Percentiles rank a stretch among this genome's conserved stretches.
phyloP scores from a whole-genome alignment of 2,797 vertebrate species.

The Austrolebias charrua region DNA sequence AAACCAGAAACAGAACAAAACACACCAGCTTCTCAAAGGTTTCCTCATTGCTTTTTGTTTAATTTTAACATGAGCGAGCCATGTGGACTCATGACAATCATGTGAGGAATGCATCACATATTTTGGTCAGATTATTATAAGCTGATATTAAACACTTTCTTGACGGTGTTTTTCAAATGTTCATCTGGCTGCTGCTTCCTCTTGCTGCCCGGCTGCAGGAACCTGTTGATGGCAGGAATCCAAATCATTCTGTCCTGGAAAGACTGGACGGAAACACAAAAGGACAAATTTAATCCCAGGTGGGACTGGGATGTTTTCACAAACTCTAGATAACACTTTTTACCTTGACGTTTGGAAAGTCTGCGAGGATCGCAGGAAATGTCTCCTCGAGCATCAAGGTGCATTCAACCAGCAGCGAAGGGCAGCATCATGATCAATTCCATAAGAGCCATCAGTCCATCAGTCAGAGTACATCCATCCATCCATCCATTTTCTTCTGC shows the following conservation, averaged over 20 bases:
- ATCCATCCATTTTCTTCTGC: no score
- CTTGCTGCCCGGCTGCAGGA: constrained; percentile 86
- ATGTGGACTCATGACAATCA: not conserved
- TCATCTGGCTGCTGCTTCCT: constrained; percentile 75
- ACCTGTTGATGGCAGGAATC: constrained; percentile 80
- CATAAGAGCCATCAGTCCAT: constrained; percentile 83
- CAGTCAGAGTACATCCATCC: no score
- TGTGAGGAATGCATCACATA: not conserved
- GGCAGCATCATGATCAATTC: constrained; percentile 75
- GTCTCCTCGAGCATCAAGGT: constrained; percentile 85
- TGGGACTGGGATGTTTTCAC: no score
- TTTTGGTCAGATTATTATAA: not conserved
- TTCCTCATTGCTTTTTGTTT: not conserved
- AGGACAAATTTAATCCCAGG: not conserved
- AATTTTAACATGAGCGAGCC: not conserved
- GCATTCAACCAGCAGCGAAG: constrained; percentile 83
- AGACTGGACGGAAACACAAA: constrained; percentile 64
- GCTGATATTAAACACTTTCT: constrained; percentile 57
- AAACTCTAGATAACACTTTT: not conserved
- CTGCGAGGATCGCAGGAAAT: constrained; percentile 76
- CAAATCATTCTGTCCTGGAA: constrained; percentile 83
- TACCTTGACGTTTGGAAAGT: no score
- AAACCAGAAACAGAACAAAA: constrained; percentile 3
- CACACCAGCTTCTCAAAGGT: not conserved
- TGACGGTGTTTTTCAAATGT: constrained; percentile 49